phyloP scores from a whole-genome alignment of 1,140 invertebrate species.

The Drosophila simulans region DNA sequence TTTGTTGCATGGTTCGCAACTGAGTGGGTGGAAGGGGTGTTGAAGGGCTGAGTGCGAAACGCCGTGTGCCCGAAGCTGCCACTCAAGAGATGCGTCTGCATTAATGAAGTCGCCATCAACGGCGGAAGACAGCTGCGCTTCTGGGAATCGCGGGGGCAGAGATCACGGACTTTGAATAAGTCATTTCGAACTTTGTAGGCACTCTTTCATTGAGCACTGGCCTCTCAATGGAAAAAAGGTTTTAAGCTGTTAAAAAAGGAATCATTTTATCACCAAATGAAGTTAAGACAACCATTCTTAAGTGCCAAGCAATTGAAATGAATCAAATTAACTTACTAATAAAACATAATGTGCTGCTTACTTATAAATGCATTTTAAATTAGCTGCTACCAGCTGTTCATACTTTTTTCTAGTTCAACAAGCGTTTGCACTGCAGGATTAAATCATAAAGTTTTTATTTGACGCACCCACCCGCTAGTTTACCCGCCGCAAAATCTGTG shows the following conservation, averaged over 20 bases:
- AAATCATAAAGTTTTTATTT: slow-evolving; percentile 46
- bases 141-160: neutral
- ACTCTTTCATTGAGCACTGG: neutral
- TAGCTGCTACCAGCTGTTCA: too few relatives aligned
- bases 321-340: too few relatives aligned
- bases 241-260: neutral
- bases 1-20: slow-evolving; percentile 21
- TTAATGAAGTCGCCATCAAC: slow-evolving; percentile 38
- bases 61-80: slow-evolving; percentile 25
- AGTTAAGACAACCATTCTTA: too few relatives aligned
- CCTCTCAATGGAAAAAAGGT: neutral
- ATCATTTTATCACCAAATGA: too few relatives aligned
- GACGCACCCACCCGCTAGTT: slow-evolving; percentile 14
- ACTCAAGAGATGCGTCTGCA: slow-evolving; percentile 35
- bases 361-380: too few relatives aligned
- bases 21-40: slow-evolving; percentile 3
- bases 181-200: neutral
- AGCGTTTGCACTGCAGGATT: slow-evolving; percentile 1
- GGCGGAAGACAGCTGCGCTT: neutral
- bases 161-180: neutral
- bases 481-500: slow-evolving; percentile 73
- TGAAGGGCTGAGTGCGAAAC: neutral
- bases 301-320: too few relatives aligned
- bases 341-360: too few relatives aligned
- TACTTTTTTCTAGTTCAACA: too few relatives aligned